Percentiles rank a stretch among this genome's conserved stretches.
These are phyloP conservation scores for Corythornis vintsioides DNA, from an alignment of 2,113 vertebrate genomes.

Conservation along the genomic window DNA sequence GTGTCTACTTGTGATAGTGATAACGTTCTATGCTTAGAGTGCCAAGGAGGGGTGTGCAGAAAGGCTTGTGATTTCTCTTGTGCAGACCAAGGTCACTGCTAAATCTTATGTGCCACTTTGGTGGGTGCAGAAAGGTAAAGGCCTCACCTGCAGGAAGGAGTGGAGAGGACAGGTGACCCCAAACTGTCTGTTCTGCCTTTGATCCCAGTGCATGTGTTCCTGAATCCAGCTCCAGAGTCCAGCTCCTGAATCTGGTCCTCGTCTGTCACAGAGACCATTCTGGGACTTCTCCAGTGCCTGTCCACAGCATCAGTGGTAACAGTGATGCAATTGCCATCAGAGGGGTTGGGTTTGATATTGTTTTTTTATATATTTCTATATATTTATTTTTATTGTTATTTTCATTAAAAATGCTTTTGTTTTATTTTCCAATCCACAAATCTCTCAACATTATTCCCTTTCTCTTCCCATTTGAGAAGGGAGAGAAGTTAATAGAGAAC, in stretches of 20 bases:
- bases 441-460: not conserved
- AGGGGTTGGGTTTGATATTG: not conserved
- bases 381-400: not conserved
- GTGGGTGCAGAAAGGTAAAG: not conserved
- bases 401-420: not conserved
- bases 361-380: not conserved
- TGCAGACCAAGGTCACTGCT: not conserved
- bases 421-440: not conserved
- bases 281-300: not conserved
- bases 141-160: not conserved
- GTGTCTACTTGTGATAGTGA: no score
- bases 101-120: not conserved
- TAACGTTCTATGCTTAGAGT: no score
- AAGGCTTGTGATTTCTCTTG: not conserved
- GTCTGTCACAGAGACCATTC: not conserved
- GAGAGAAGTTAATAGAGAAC: not conserved
- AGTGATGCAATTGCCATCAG: not conserved
- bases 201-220: not conserved
- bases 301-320: not conserved
- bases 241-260: not conserved
- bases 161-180: not conserved
- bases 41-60: not conserved
- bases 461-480: not conserved
- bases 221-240: not conserved
- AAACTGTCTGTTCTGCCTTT: not conserved